Evolutionary conservation across 2,888 invertebrate species (phyloP).

Genomic region (Drosophila yooni): DNA sequence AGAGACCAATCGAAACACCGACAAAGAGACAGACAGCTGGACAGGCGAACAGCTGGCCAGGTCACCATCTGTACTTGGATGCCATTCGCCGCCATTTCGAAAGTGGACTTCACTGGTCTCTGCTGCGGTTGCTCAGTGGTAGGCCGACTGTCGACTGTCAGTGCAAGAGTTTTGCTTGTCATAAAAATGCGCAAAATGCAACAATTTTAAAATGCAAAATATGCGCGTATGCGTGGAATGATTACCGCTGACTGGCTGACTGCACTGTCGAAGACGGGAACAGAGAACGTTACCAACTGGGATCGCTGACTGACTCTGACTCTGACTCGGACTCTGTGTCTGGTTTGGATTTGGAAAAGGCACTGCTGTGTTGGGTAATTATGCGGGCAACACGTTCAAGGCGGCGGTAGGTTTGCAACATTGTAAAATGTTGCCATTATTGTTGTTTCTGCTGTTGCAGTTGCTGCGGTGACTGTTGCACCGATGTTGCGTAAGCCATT

Average conservation of each 20-base stretch:
- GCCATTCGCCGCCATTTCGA: conserved; percentile 26
- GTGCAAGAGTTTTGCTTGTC: conserved; percentile 56
- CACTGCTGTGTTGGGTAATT: conserved; percentile 63
- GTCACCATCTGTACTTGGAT: conserved; percentile 33
- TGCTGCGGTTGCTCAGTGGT: conserved; percentile 7
- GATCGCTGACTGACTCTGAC: conserved; percentile 5
- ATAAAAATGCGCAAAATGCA: conserved; percentile 77
- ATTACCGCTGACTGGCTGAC: conserved; percentile 44
- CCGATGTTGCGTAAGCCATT: conserved; percentile 65
- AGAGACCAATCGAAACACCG: conserved; percentile 15
- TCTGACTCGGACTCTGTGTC: conserved; percentile 30
- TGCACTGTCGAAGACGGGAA: conserved; percentile 10
- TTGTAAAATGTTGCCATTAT: conserved; percentile 72
- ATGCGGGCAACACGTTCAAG: conserved; percentile 75
- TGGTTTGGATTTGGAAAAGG: conserved; percentile 42
- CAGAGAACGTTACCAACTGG: conserved; percentile 35
- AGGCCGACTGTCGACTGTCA: conserved; percentile 35
- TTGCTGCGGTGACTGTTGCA: conserved; percentile 49
- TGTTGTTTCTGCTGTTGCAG: conserved; percentile 39
- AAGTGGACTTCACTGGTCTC: conserved; percentile 11
- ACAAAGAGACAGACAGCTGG: conserved; percentile 6
- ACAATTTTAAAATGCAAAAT: conserved; percentile 76
- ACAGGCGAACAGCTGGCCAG: conserved; percentile 29
- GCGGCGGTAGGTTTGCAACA: conserved; percentile 63
- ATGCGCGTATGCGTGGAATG: conserved; percentile 78